Base-by-base conservation (phyloP, 2,113 vertebrate species). In the Hippoglossus stenolepis region DNA sequence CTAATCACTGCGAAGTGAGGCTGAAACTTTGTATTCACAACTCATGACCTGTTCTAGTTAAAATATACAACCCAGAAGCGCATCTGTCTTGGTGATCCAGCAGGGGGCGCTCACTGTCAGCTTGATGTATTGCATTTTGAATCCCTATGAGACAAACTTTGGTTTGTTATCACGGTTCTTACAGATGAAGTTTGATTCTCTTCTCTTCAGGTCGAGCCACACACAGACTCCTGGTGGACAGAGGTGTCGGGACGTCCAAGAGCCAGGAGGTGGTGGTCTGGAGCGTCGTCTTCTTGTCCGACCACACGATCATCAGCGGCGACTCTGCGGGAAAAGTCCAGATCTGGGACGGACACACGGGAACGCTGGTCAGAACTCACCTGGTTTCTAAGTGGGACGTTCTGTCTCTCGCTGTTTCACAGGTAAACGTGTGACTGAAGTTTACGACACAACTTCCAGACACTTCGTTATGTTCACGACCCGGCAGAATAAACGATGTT, bases 281-380 rank as follows among this genome's bases (percentile, higher is more conserved):
- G 98, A 92, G 94, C 47, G 64, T 99, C n/a, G 89, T 81, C 40
- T 96, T 96, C 81, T 92, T 99, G n/a, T 95, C 96, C 0, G 88
- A 95, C 0, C 88, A 94, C 89, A 96, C 96, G 0, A 73, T 98
- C 3, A 21, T 97, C 76, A 98, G 96, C 3, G 94, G 94, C 0
- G 98, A 98, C 72, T 99, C 98, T 0, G 94, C 95, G 0, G 98
- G 98, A 23, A 96, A 96, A 84, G 95, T 99, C 67, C 97, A 97
- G 91, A 90, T 99, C 75, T 99, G 98, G 98, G 96, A 98, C 35
- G 94, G 96, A 14, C 18, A 90, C 31, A 96, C 88, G 0, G 98
- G 96, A 15, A 97, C 97, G 0, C 93, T 99, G 49, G 71, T 94
- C 65, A 94, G 92, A 78, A 95, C 91, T n/a, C 95, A 97, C 65